Conservation (phyloP, 92 coral and sea anemone species). For the Phenganax marumi region DNA sequence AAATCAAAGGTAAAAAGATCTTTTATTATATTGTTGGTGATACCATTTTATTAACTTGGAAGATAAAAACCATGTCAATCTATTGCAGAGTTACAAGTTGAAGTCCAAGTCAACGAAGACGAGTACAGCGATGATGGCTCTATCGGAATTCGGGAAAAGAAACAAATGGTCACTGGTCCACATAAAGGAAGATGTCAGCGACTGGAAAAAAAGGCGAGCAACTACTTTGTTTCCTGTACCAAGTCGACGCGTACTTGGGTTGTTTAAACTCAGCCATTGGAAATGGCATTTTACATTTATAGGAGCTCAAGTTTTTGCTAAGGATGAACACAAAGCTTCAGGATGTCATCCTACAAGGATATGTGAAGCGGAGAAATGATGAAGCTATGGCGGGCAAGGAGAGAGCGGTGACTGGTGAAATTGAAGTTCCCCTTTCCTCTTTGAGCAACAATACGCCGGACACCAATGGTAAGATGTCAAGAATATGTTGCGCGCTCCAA, state of each 20-base stretch:
- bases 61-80: not conserved
- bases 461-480: constrained; percentile 16
- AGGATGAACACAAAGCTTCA: not conserved
- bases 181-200: constrained; percentile 22
- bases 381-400: constrained; percentile 13
- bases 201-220: constrained; percentile 18
- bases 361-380: constrained; percentile 7
- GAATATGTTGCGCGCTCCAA: not conserved
- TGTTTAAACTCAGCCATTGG: not conserved
- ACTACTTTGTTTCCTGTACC: not conserved
- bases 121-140: not conserved
- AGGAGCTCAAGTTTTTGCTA: constrained; percentile 1
- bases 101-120: not conserved
- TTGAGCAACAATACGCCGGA: not conserved
- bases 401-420: constrained; percentile 31
- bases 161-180: constrained; percentile 32
- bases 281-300: too few species aligned
- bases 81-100: constrained; percentile 15
- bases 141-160: not conserved
- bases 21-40: too few species aligned
- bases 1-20: constrained; percentile 24
- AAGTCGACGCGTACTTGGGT: not conserved
- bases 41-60: not conserved
- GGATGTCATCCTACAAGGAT: not conserved
- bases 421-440: not conserved